A percentile compares a stretch with the other conserved stretches of the same genome.
These are phyloP conservation scores for Onthophagus sagittarius DNA, from an alignment of 2,888 invertebrate species.

Conservation along the genomic window DNA sequence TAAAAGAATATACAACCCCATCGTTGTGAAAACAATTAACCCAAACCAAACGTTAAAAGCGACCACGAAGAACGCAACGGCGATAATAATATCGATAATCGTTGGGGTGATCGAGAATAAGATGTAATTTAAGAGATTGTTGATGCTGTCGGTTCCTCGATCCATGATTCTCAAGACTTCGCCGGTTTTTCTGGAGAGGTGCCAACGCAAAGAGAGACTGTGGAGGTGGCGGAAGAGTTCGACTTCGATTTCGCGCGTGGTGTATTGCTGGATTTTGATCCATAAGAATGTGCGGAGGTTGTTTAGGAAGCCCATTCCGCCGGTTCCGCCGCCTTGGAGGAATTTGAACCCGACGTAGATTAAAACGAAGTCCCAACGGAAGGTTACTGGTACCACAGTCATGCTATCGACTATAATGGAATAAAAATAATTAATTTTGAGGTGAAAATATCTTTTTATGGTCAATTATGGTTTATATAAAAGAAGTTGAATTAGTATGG, in stretches of 20 bases:
- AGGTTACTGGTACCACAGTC: constrained; percentile 53
- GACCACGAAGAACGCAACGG: constrained; percentile 82
- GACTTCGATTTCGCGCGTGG: constrained; percentile 87
- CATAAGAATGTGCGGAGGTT: constrained; percentile 89
- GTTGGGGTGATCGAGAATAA: constrained; percentile 93
- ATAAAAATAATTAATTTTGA: constrained; percentile 14
- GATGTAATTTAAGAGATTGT: constrained; percentile 87
- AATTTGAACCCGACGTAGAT: constrained; percentile 87
- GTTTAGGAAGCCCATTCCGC: constrained; percentile 88
- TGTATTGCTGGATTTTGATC: constrained; percentile 95
- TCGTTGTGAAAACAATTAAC: constrained; percentile 88
- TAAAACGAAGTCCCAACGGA: constrained; percentile 87
- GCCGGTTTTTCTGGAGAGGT: constrained; percentile 90
- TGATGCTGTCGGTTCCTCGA: constrained; percentile 93
- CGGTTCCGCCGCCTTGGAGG: constrained; percentile 92
- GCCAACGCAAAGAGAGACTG: constrained; percentile 89
- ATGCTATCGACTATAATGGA: constrained; percentile 82
- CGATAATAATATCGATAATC: constrained; percentile 86
- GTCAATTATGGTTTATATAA: too few relatives aligned
- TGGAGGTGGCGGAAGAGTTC: constrained; percentile 86
- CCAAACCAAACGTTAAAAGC: constrained; percentile 94
- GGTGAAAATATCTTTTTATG: neutral
- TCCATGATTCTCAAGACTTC: constrained; percentile 97
- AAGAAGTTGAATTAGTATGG: too few relatives aligned
- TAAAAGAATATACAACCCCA: constrained; percentile 84